Conservation (phyloP, 2,797 vertebrate species). For the Ctenopoma kingsleyae region DNA sequence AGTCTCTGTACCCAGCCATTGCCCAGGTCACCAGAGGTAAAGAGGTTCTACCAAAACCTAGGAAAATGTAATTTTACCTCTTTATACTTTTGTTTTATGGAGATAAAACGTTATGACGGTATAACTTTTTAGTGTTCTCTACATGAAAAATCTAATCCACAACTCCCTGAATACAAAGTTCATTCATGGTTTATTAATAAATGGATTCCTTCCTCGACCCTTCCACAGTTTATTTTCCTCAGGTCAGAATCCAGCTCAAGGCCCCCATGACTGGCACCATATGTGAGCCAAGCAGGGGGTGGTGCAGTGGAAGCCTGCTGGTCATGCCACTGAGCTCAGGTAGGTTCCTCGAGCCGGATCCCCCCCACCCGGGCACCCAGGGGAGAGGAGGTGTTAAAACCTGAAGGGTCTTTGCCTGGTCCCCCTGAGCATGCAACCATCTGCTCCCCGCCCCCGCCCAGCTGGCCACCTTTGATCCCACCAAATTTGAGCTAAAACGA, state of each 20-base stretch:
- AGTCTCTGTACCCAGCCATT: conserved; percentile 58
- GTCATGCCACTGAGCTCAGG: conserved; percentile 82
- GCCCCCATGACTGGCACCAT: conserved; percentile 79
- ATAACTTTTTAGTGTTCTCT: not conserved
- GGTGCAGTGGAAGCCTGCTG: conserved; percentile 78
- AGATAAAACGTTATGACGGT: conserved; percentile 2
- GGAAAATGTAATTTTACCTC: not conserved
- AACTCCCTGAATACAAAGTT: conserved; percentile 22
- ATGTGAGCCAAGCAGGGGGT: conserved; percentile 79
- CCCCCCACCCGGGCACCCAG: conserved; percentile 75
- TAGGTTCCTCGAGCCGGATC: conserved; percentile 82
- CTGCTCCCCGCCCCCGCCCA: conserved; percentile 81
- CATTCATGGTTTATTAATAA: conserved; percentile 30
- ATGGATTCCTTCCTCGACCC: conserved; percentile 61
- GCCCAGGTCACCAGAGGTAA: conserved; percentile 43
- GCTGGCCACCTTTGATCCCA: conserved; percentile 87
- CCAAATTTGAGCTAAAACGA: conserved; percentile 83
- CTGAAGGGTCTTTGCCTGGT: conserved; percentile 84
- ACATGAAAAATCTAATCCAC: conserved; percentile 10
- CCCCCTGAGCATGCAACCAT: conserved; percentile 81
- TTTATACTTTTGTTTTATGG: conserved; percentile 6
- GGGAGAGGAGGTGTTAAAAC: conserved; percentile 88
- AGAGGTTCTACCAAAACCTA: not conserved
- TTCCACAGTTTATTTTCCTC: conserved; percentile 72
- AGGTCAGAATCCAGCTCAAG: conserved; percentile 74